A percentile compares a stretch with the other conserved stretches of the same genome.
These are phyloP conservation scores for Leptogaster cylindrica DNA, from an alignment of 2,888 invertebrate genomes.

Conservation along the genomic window DNA sequence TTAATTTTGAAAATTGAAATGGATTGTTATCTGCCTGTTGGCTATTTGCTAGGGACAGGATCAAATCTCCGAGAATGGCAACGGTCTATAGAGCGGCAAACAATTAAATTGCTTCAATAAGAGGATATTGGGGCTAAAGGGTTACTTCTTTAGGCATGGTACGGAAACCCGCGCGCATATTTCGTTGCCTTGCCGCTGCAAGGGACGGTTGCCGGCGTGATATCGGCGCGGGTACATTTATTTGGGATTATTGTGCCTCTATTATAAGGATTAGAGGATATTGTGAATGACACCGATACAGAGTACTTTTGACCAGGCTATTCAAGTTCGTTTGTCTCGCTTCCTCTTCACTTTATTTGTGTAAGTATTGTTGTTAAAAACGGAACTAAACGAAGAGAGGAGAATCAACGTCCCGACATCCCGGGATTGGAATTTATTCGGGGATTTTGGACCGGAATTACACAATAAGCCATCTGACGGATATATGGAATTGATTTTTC, in stretches of 20 bases:
- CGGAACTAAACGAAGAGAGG: background rate
- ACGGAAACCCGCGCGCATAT: background rate
- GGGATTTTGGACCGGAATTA: constrained; percentile 33
- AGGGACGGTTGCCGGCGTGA: background rate
- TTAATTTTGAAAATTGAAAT: constrained; percentile 36
- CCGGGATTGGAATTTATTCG: constrained; percentile 20
- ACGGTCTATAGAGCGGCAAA: constrained; percentile 13
- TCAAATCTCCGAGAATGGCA: constrained; percentile 2
- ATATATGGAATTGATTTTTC: constrained; percentile 29
- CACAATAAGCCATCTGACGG: constrained; percentile 21
- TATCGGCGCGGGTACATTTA: too few relatives aligned
- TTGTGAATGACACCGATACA: constrained; percentile 29
- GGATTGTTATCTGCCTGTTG: constrained; percentile 29
- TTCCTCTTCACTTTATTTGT: background rate
- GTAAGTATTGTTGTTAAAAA: background rate
- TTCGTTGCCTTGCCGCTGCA: background rate
- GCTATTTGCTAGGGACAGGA: constrained; percentile 25
- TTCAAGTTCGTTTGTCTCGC: background rate
- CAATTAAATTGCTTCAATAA: constrained; percentile 26
- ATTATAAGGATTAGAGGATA: constrained; percentile 33
- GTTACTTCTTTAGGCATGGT: constrained; percentile 14
- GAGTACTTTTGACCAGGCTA: background rate
- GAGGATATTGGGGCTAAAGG: constrained; percentile 16
- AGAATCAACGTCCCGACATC: background rate
- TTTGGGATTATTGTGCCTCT: constrained; percentile 36